Evolutionary conservation across 2,888 invertebrate species (phyloP).

Genomic region (Agrypnus murinus): DNA sequence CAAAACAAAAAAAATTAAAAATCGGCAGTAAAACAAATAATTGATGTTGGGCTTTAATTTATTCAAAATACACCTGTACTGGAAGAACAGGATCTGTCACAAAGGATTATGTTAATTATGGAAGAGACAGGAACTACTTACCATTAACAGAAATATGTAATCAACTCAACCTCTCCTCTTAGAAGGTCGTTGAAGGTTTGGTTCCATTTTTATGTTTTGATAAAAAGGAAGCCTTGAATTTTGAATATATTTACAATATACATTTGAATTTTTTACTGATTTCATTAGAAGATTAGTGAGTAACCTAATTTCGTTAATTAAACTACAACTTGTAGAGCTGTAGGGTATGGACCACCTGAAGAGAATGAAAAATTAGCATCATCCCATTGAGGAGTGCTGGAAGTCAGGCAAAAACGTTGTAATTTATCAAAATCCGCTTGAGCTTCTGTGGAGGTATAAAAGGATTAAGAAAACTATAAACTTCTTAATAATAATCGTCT

Average conservation of each 20-base stretch:
- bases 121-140: slow-evolving; percentile 11
- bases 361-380: slow-evolving; percentile 8
- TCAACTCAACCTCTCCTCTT: slow-evolving; percentile 2
- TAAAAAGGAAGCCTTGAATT: slow-evolving; percentile 18
- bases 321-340: not conserved
- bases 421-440: slow-evolving; percentile 1
- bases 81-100: not conserved
- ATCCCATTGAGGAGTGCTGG: not conserved
- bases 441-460: slow-evolving; percentile 10
- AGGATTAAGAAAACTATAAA: slow-evolving; percentile 22
- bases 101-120: slow-evolving; percentile 6
- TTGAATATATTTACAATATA: too few relatives aligned
- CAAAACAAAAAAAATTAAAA: too few relatives aligned
- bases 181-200: slow-evolving; percentile 15
- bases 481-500: slow-evolving; percentile 31
- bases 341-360: slow-evolving; percentile 1
- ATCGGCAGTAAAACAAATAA: too few relatives aligned
- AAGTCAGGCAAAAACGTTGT: not conserved
- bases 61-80: not conserved
- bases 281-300: too few relatives aligned
- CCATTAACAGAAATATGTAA: slow-evolving; percentile 12
- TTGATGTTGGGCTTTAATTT: not conserved
- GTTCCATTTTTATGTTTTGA: not conserved
- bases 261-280: too few relatives aligned
- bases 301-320: too few relatives aligned